These are phyloP conservation scores for Oryzias melastigma DNA, from an alignment of 2,113 vertebrate species.

Conservation along the genomic window DNA sequence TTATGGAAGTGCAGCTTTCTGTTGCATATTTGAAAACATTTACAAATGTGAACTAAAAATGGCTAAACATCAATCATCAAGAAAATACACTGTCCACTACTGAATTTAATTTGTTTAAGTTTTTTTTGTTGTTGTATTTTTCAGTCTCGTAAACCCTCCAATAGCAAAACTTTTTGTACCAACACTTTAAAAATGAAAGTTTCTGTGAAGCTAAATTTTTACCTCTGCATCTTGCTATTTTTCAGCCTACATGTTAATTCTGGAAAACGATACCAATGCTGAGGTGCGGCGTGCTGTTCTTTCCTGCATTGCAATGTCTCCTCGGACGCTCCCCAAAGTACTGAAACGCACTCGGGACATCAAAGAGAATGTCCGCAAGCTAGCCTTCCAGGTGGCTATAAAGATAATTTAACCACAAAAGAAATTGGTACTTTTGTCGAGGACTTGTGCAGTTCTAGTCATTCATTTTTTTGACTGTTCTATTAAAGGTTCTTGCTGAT, in stretches of 20 bases:
- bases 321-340: conserved; percentile 85
- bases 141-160: no score
- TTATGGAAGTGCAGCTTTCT: no score
- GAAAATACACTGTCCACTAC: no score
- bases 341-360: conserved; percentile 88
- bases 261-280: conserved; percentile 90
- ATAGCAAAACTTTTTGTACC: no score
- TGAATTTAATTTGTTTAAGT: no score
- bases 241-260: conserved; percentile 84
- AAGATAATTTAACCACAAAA: background rate
- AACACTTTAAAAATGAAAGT: no score
- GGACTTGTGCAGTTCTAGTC: background rate
- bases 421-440: background rate
- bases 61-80: no score
- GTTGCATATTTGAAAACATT: no score
- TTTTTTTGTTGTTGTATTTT: no score
- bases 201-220: background rate
- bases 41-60: no score
- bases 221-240: conserved; percentile 16
- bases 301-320: conserved; percentile 89
- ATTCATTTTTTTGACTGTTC: background rate
- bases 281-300: conserved; percentile 92
- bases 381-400: conserved; percentile 86
- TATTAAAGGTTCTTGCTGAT: conserved; percentile 87
- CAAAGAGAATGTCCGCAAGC: conserved; percentile 89